phyloP scores from a whole-genome alignment of 2,888 invertebrate genomes.

The Dynastes tityus region DNA sequence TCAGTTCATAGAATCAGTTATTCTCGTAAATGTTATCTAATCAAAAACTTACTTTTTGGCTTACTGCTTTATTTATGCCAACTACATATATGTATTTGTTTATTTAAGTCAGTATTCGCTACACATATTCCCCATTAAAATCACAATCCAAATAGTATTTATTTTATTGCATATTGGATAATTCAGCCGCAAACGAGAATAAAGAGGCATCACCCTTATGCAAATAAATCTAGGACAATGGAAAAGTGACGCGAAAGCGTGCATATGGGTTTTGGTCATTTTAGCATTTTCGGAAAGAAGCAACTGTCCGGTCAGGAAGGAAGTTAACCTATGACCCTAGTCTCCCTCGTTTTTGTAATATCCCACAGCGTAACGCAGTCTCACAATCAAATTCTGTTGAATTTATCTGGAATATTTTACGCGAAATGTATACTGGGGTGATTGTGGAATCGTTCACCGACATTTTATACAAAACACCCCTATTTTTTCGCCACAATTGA shows the following conservation, averaged over 20 bases:
- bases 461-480: conserved; percentile 65
- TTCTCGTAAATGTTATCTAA: too few relatives aligned
- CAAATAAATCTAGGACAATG: conserved; percentile 53
- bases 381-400: conserved; percentile 29
- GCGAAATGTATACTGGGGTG: conserved; percentile 35
- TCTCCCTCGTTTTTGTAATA: conserved; percentile 57
- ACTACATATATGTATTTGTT: too few relatives aligned
- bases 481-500: conserved; percentile 67
- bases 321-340: conserved; percentile 66
- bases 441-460: conserved; percentile 55
- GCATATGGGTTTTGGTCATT: conserved; percentile 63
- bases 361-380: conserved; percentile 54
- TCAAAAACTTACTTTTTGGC: too few relatives aligned
- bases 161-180: conserved; percentile 37
- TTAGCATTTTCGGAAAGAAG: conserved; percentile 64
- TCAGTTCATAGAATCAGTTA: too few relatives aligned
- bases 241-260: conserved; percentile 49
- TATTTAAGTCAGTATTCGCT: neutral
- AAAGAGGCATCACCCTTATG: conserved; percentile 53
- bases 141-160: conserved; percentile 39
- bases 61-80: too few relatives aligned
- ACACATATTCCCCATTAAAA: neutral
- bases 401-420: neutral
- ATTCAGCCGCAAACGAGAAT: conserved; percentile 48
- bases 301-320: conserved; percentile 64